Conservation (phyloP, 2,888 invertebrate genomes). For the Phalera bucephala region DNA sequence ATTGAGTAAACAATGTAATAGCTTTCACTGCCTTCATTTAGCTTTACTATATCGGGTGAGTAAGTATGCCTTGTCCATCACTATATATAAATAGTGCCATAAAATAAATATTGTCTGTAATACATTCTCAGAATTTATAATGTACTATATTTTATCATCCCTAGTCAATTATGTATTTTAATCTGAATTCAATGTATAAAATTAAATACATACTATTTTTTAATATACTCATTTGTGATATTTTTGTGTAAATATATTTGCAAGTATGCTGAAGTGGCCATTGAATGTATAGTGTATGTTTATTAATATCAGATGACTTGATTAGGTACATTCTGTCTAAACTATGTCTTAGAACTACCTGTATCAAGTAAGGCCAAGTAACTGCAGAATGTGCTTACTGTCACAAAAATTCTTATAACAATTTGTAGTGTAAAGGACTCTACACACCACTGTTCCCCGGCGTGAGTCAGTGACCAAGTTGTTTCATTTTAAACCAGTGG, state of each 20-base stretch:
- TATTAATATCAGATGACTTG: conserved; percentile 23
- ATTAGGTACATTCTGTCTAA: conserved; percentile 33
- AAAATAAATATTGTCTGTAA: conserved; percentile 37
- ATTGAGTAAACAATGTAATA: conserved; percentile 22
- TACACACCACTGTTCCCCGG: too few species aligned
- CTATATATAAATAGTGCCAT: conserved; percentile 75
- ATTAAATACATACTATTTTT: conserved; percentile 34
- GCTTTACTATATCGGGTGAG: conserved; percentile 56
- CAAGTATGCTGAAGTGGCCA: conserved; percentile 69
- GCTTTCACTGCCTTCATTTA: conserved; percentile 59
- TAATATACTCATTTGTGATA: conserved; percentile 73
- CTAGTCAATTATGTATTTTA: conserved; percentile 63
- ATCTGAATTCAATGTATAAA: conserved; percentile 33
- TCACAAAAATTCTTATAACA: conserved; percentile 40
- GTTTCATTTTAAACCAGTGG: too few species aligned
- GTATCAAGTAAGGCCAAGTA: background rate
- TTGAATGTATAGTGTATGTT: conserved; percentile 46
- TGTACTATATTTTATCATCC: conserved; percentile 46
- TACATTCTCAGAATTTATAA: conserved; percentile 40
- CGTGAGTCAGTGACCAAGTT: too few species aligned
- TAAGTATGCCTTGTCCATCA: conserved; percentile 65
- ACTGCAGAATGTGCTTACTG: conserved; percentile 46
- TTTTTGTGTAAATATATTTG: conserved; percentile 66
- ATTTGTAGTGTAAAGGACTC: conserved; percentile 47
- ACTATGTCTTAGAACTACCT: background rate